phyloP scores from a whole-genome alignment of 2,888 invertebrate genomes.

The Tuberolachnus salignus region DNA sequence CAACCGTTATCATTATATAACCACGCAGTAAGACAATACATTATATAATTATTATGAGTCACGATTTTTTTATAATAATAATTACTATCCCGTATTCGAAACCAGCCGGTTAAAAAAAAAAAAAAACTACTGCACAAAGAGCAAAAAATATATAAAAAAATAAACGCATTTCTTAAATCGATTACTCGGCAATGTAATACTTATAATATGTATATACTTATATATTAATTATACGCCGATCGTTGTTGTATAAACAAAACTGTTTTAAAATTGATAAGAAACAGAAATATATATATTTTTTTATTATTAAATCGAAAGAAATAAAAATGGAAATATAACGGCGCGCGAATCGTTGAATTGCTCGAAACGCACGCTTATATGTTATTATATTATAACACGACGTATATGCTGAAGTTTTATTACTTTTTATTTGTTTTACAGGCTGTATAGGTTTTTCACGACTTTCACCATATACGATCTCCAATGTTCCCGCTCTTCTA shows the following conservation, averaged over 20 bases:
- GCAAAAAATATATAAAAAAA: not conserved
- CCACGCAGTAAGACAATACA: too few species aligned
- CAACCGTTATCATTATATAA: too few species aligned
- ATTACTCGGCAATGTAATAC: not conserved
- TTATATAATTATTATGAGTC: not conserved
- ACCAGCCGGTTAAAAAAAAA: constrained; percentile 13
- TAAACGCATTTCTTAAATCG: not conserved
- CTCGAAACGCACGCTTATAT: too few species aligned
- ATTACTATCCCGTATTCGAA: not conserved
- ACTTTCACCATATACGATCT: too few species aligned
- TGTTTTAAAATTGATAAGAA: constrained; percentile 3
- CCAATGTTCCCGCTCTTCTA: too few species aligned
- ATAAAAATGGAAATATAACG: too few species aligned
- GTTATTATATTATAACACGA: too few species aligned
- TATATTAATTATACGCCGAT: not conserved
- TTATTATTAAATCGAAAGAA: too few species aligned
- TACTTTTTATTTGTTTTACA: too few species aligned
- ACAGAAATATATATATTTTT: not conserved
- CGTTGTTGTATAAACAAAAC: constrained; percentile 6
- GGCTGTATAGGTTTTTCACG: too few species aligned
- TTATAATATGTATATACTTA: not conserved
- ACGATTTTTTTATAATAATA: not conserved
- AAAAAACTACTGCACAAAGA: not conserved
- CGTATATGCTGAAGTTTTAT: too few species aligned
- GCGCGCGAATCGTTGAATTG: too few species aligned